Conservation (phyloP, 2,113 vertebrate genomes). For the Apodemus speciosus region DNA sequence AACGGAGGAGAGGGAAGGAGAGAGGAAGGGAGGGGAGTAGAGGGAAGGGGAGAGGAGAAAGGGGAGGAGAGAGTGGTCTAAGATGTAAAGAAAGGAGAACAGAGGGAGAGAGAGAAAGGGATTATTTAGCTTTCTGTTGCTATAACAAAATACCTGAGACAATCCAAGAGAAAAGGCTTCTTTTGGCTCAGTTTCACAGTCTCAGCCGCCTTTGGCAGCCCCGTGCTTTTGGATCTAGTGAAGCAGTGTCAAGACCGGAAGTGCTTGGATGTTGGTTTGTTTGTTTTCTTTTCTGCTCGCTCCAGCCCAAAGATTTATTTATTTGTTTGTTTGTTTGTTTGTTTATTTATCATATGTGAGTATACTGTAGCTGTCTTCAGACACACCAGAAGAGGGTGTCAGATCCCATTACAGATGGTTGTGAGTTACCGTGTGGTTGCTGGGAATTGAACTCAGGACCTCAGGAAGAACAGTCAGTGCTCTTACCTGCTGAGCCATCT, state of each 20-base stretch:
- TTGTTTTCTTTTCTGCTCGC: too few species aligned
- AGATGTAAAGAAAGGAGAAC: neutral
- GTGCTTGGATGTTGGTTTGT: neutral
- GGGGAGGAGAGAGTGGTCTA: too few species aligned
- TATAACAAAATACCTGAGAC: neutral
- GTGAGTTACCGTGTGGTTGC: too few species aligned
- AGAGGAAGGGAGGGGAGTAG: neutral
- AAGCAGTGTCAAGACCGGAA: neutral
- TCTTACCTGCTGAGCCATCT: too few species aligned
- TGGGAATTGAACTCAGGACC: too few species aligned
- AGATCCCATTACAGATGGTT: too few species aligned
- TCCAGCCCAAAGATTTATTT: too few species aligned
- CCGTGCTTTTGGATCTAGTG: neutral
- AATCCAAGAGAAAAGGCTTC: neutral
- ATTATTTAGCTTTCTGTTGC: neutral
- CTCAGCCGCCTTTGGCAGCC: neutral
- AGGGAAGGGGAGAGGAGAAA: neutral
- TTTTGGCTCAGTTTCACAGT: neutral
- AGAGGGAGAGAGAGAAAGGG: neutral
- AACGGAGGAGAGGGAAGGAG: rapidly evolving
- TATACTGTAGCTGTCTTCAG: too few species aligned
- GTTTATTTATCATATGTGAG: too few species aligned
- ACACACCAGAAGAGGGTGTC: too few species aligned
- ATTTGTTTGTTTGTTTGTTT: too few species aligned
- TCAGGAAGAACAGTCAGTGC: too few species aligned